Evolutionary conservation across 1,140 invertebrate species (phyloP).

Genomic region (Heliconius nattereri): DNA sequence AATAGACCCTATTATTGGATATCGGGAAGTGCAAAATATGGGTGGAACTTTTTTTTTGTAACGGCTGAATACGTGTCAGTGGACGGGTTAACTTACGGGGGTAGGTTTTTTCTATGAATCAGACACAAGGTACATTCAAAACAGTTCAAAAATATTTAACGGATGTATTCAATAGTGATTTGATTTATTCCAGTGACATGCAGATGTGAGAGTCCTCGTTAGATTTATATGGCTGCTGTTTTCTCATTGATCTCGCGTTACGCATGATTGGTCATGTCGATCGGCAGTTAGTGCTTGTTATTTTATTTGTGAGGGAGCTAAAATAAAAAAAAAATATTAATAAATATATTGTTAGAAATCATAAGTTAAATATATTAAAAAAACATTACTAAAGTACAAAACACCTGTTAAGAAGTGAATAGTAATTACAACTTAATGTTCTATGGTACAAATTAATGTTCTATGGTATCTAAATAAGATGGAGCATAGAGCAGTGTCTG

Average conservation of each 20-base stretch:
- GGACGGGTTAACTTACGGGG: constrained; percentile 76
- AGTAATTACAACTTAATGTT: too few species aligned
- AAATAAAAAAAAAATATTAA: background rate
- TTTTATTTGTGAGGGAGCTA: constrained; percentile 36
- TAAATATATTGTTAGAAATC: too few species aligned
- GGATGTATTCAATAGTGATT: constrained; percentile 78
- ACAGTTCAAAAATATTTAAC: constrained; percentile 80
- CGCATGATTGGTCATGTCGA: constrained; percentile 77
- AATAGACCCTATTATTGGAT: constrained; percentile 79
- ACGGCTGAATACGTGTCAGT: constrained; percentile 71
- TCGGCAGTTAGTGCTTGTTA: constrained; percentile 74
- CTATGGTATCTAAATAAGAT: too few species aligned
- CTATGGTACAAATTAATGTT: too few species aligned
- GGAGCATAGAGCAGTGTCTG: too few species aligned
- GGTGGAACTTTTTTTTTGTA: constrained; percentile 78
- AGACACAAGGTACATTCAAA: constrained; percentile 69
- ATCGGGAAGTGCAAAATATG: constrained; percentile 80
- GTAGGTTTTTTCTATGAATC: constrained; percentile 51
- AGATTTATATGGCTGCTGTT: constrained; percentile 80
- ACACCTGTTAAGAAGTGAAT: too few species aligned
- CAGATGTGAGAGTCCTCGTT: constrained; percentile 78
- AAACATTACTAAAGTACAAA: too few species aligned
- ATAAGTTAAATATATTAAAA: too few species aligned
- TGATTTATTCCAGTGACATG: constrained; percentile 80
- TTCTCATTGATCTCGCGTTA: constrained; percentile 70